A percentile compares a stretch with the other conserved stretches of the same genome.
Evolutionary conservation across 1,140 invertebrate genomes (phyloP).

Genomic region (Drosophila lacertosa): DNA sequence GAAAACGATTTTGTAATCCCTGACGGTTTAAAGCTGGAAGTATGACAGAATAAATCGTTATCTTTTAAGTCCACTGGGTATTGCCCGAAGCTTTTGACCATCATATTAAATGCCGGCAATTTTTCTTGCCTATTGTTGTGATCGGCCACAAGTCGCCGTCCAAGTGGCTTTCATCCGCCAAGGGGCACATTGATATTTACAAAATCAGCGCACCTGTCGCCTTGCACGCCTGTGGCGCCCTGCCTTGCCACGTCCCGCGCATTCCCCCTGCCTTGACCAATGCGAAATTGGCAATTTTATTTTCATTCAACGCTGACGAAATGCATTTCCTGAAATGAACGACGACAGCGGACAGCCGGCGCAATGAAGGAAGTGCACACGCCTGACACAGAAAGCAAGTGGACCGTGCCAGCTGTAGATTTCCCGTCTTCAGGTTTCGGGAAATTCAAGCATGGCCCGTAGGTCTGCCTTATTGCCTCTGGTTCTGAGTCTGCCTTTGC

Average conservation of each 20-base stretch:
- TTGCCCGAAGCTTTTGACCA: no score
- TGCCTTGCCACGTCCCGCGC: no score
- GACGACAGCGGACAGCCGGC: constrained; percentile 50
- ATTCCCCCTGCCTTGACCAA: no score
- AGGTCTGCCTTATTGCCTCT: constrained; percentile 14
- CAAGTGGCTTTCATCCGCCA: not conserved
- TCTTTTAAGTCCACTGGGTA: no score
- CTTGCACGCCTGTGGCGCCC: not conserved
- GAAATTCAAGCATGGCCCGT: constrained; percentile 4
- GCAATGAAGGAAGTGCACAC: constrained; percentile 49
- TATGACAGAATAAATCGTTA: no score
- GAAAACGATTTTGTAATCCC: no score
- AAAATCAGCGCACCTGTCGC: constrained; percentile 23
- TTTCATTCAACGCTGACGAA: constrained; percentile 78
- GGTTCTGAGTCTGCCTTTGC: constrained; percentile 8
- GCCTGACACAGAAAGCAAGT: constrained; percentile 57
- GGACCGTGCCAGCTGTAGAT: constrained; percentile 37
- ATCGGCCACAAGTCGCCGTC: not conserved
- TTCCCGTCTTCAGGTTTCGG: constrained; percentile 9
- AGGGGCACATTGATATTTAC: constrained; percentile 13
- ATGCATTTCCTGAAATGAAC: constrained; percentile 78
- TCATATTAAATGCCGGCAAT: no score
- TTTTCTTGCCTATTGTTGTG: no score
- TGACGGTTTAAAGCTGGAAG: no score
- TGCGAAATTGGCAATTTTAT: constrained; percentile 74